Evolutionary conservation across 2,797 vertebrate genomes (phyloP).

Genomic region (Jordanella pulchra): DNA sequence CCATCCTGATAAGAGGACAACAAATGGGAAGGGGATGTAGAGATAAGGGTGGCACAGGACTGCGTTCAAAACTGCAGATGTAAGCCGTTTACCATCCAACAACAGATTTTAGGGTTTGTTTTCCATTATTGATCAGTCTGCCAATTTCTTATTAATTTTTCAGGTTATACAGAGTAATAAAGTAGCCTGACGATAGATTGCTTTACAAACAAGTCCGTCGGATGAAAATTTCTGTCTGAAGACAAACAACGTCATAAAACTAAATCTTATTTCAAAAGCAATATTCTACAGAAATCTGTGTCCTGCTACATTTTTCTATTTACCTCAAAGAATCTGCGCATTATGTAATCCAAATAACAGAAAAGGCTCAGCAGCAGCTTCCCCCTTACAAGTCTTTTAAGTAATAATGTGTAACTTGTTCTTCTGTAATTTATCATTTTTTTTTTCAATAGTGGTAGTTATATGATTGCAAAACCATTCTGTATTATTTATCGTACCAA

Average conservation of each 20-base stretch:
- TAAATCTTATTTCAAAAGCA: neutral
- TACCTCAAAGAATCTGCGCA: neutral
- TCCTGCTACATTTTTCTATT: neutral
- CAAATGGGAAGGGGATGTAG: constrained; percentile 49
- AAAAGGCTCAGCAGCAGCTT: neutral
- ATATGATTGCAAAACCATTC: neutral
- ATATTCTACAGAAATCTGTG: neutral
- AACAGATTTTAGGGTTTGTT: neutral
- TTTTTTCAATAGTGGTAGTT: neutral
- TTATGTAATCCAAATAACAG: neutral
- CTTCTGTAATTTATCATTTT: no score
- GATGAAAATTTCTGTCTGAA: neutral
- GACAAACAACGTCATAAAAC: neutral
- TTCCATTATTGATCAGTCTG: neutral
- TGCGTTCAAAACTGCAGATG: constrained; percentile 9
- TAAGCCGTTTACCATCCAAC: neutral
- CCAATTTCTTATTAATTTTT: neutral
- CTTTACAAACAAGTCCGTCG: neutral
- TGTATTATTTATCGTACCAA: neutral
- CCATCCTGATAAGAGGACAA: constrained; percentile 43
- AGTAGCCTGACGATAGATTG: neutral
- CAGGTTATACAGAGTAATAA: neutral
- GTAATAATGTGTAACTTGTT: no score
- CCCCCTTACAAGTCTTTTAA: no score
- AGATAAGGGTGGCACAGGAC: constrained; percentile 4